Conservation (phyloP, 2,113 vertebrate species). For the Sigmodon hispidus region DNA sequence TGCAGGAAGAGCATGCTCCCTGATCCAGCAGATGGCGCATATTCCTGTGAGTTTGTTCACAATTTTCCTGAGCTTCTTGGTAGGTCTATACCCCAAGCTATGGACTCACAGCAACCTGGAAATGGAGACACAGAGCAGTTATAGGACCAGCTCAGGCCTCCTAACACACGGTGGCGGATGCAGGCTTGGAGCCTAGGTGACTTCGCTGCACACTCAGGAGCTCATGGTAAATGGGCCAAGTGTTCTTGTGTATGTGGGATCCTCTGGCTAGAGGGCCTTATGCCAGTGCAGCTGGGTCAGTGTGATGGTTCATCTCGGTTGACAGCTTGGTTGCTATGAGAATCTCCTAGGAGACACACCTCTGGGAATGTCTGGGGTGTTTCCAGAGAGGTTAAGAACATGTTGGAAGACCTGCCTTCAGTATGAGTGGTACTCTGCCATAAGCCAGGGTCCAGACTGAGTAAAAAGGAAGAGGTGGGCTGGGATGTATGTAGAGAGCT, state of each 20-base stretch:
- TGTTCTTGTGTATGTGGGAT: accelerated
- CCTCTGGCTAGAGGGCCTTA: not conserved
- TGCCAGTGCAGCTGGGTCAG: not conserved
- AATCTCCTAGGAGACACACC: not conserved
- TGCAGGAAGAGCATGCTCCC: not conserved
- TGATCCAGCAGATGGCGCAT: not conserved
- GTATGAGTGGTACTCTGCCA: not conserved
- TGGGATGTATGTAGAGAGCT: not conserved
- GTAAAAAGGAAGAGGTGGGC: no score
- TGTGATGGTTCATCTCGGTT: not conserved
- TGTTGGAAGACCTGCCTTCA: not conserved
- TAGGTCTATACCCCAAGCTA: not conserved
- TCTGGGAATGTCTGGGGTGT: not conserved
- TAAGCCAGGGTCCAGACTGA: not conserved
- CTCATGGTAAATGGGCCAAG: accelerated
- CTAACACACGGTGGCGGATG: not conserved
- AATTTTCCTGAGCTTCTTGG: not conserved
- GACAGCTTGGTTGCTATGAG: not conserved
- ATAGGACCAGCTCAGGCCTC: not conserved
- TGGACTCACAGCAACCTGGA: not conserved
- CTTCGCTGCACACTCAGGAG: not conserved
- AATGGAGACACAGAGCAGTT: conserved; percentile 5
- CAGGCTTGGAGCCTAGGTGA: not conserved
- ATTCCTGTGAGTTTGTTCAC: not conserved
- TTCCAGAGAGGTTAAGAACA: not conserved